Evolutionary conservation across 2,797 vertebrate genomes (phyloP), one percentile per base, ranked within the genome.

Genomic region (Coregonus sp.): DNA sequence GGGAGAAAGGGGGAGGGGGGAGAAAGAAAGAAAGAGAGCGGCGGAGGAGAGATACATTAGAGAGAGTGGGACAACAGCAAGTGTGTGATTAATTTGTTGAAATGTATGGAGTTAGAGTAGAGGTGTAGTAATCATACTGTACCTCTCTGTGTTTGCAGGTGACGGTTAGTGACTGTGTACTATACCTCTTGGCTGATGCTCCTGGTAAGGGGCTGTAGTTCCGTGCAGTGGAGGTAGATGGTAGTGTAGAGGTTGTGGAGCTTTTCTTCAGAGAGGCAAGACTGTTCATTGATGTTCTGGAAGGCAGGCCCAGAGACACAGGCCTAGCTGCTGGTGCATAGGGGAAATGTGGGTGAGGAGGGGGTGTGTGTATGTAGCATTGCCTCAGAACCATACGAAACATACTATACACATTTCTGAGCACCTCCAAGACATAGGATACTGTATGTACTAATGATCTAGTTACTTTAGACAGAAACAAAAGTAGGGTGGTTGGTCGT

Each of bases 181-280:
- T 35, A 20, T 90, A 98, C 97, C 96, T 97, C 91, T 92, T 95
- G 74, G 92, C 82, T 74, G 94, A 89, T 1, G 90, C 89, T 4
- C 40, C 40, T 35, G 86, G 94, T 33, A 86, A 63, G 67, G 92
- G 66, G 73, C 92, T 94, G 89, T 97, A 97, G 89, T 96, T 98
- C 91, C 95, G 95, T 80, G 88, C 81, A 84, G 93, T 91, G n/a
- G 94, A 89, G 16, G 95, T 93, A 61, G 97, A 96, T 79, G 97
- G 95, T 84, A 96, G 92, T 75, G 97, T 91, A 70, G 91, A 92
- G 89, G 94, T 93, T 75, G 97, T 91, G 72, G 91, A 92, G 89
- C 95, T 93, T 93, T 98, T 98, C 95, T 96, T 98, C 94, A 95
- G 92, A 87, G 95, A 83, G 80, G 95, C 91, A 5, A 93, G 83